Evolutionary conservation across 2,797 vertebrate genomes (phyloP).

Genomic region (Pteronotus mesoamericanus): DNA sequence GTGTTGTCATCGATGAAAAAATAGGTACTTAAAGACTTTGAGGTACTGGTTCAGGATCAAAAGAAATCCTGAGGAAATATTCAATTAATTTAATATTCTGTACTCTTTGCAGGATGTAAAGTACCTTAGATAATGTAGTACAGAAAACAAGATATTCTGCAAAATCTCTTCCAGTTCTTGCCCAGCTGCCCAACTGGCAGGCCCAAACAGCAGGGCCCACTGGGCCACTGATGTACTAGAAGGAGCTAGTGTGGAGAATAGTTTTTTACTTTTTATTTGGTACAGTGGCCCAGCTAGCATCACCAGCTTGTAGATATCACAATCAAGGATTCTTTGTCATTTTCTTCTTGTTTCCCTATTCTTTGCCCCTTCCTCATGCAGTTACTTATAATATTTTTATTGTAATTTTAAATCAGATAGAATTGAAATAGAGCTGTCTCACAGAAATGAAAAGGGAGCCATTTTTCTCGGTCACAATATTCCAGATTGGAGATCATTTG

Average conservation of each 20-base stretch:
- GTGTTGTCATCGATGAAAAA: neutral
- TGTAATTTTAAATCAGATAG: neutral
- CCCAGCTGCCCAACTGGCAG: neutral
- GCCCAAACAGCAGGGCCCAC: neutral
- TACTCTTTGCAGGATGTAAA: neutral
- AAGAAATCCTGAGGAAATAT: neutral
- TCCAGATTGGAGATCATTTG: neutral
- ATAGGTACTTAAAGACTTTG: neutral
- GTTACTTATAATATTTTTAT: neutral
- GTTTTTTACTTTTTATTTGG: neutral
- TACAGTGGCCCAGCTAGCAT: rapidly evolving
- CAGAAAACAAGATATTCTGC: neutral
- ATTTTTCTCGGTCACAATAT: neutral
- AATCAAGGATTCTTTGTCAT: neutral
- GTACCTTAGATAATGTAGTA: neutral
- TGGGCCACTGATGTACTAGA: neutral
- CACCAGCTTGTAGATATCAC: too few relatives aligned
- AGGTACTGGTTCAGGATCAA: neutral
- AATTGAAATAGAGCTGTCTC: neutral
- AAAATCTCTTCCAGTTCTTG: neutral
- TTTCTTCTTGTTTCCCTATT: neutral
- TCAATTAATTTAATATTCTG: neutral
- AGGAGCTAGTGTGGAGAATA: neutral
- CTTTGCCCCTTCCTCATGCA: neutral
- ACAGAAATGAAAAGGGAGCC: neutral